These are phyloP conservation scores for Choloepus hoffmanni DNA, from an alignment of 2,113 vertebrate species.

Conservation along the genomic window DNA sequence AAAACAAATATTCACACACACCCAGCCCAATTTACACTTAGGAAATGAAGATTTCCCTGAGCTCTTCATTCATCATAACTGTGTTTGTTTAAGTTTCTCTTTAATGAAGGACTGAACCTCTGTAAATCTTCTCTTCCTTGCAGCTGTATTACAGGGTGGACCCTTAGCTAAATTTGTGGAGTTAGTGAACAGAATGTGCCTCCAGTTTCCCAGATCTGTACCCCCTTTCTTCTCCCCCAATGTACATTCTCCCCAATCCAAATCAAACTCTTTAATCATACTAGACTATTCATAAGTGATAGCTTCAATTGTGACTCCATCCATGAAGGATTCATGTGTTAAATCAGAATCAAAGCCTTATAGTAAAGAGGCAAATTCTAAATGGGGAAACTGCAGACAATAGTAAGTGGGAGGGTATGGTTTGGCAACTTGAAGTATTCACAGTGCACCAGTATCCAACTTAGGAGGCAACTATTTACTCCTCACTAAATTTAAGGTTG, in stretches of 20 bases:
- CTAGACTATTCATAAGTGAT: background rate
- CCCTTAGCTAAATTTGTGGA: conserved; percentile 57
- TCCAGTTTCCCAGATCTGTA: background rate
- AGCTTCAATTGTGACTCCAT: conserved; percentile 8
- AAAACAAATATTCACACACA: conserved; percentile 73
- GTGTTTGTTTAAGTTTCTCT: conserved; percentile 46
- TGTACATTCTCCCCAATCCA: background rate
- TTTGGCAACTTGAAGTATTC: conserved; percentile 21
- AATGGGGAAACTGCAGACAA: conserved; percentile 18
- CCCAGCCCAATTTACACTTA: conserved; percentile 52
- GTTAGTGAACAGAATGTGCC: background rate
- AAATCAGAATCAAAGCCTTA: conserved; percentile 45
- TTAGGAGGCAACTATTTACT: background rate
- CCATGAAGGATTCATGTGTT: conserved; percentile 36
- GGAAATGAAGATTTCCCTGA: conserved; percentile 48
- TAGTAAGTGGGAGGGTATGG: background rate
- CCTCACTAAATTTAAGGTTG: conserved; percentile 49
- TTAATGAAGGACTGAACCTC: conserved; percentile 74
- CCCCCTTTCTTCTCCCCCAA: conserved; percentile 17
- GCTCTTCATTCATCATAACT: conserved; percentile 65
- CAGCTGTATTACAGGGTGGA: conserved; percentile 49
- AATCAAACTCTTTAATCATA: conserved; percentile 11
- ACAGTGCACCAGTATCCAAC: background rate
- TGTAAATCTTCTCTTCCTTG: conserved; percentile 48
- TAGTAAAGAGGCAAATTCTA: conserved; percentile 35